phyloP scores from a whole-genome alignment of 2,113 vertebrate species.

The Addax nasomaculatus region DNA sequence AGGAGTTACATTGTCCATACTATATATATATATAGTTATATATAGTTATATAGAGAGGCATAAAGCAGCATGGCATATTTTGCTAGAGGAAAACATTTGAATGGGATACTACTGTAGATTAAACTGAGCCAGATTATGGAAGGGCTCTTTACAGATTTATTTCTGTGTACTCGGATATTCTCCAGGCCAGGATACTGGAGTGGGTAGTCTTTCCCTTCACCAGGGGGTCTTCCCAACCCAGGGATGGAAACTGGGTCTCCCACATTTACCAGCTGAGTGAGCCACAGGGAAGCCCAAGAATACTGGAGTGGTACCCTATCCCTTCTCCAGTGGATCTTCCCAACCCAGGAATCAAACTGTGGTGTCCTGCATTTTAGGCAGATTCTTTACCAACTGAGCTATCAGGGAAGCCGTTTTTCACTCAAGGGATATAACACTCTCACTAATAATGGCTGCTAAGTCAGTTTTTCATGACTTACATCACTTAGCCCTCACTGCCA shows the following conservation, averaged over 20 bases:
- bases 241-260: background rate
- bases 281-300: background rate
- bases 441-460: background rate
- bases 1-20: background rate
- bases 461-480: background rate
- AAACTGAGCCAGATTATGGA: background rate
- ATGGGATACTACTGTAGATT: background rate
- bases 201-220: background rate
- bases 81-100: background rate
- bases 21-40: background rate
- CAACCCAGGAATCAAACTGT: rapidly evolving
- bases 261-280: background rate
- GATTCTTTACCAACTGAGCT: background rate
- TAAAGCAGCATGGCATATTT: background rate
- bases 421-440: background rate
- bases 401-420: background rate
- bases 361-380: background rate
- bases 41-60: background rate
- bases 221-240: background rate
- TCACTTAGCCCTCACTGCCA: background rate
- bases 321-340: background rate
- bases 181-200: background rate
- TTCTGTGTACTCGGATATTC: background rate
- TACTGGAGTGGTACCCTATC: background rate
- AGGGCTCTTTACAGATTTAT: background rate